A percentile compares a stretch with the other conserved stretches of the same genome.
phyloP scores from a whole-genome alignment of 1,140 invertebrate genomes.

The Dermatophagoides farinae region DNA sequence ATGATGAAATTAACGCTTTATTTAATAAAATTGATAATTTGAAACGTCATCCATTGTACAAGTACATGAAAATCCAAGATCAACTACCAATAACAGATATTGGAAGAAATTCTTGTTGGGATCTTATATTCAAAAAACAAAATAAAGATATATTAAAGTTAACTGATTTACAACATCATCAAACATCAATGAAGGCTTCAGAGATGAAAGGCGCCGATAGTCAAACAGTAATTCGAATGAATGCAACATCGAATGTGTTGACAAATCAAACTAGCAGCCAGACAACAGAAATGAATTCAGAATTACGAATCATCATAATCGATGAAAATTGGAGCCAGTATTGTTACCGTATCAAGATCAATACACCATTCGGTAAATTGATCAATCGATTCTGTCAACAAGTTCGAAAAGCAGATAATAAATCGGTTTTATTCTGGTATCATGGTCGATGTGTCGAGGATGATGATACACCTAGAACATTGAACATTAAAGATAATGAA shows the following conservation, averaged over 20 bases:
- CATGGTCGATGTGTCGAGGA: conserved; percentile 1
- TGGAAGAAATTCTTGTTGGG: too few relatives aligned
- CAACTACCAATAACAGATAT: too few relatives aligned
- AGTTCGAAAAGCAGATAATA: neutral
- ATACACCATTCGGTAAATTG: conserved; percentile 7
- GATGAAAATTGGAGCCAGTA: conserved; percentile 8
- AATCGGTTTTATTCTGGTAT: conserved; percentile 4
- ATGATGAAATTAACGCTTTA: too few relatives aligned
- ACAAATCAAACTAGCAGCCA: neutral
- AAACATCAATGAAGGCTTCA: neutral
- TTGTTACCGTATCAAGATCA: conserved; percentile 6
- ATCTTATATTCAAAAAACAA: too few relatives aligned
- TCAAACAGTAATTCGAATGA: neutral
- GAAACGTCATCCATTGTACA: too few relatives aligned
- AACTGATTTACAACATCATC: neutral
- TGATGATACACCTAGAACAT: conserved; percentile 1
- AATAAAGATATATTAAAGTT: too few relatives aligned
- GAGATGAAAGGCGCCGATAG: neutral
- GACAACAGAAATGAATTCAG: neutral
- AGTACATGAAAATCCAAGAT: too few relatives aligned
- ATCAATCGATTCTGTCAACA: conserved; percentile 7
- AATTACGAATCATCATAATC: conserved; percentile 10
- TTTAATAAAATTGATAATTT: too few relatives aligned
- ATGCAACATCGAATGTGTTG: neutral
- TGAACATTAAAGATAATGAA: conserved; percentile 3